phyloP scores from a whole-genome alignment of 2,888 invertebrate species.

The Morinoia aosen region DNA sequence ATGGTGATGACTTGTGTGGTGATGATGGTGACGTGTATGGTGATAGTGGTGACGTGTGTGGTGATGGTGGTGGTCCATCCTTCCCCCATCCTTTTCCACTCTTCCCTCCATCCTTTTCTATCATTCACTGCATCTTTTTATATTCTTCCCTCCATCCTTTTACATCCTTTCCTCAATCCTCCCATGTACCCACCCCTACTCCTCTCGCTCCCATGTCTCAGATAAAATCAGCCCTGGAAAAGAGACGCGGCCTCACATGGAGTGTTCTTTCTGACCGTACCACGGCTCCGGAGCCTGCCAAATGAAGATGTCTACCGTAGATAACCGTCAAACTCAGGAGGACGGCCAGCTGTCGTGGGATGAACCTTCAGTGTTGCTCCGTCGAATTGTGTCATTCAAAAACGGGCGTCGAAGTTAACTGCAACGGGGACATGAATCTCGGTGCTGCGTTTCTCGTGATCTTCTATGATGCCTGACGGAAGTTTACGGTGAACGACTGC shows the following conservation, averaged over 20 bases:
- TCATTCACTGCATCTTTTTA: not conserved
- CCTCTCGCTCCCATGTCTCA: not conserved
- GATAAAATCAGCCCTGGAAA: slow-evolving; percentile 47
- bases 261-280: not conserved
- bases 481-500: not conserved
- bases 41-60: too few species aligned
- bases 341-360: not conserved
- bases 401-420: not conserved
- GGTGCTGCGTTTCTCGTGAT: not conserved
- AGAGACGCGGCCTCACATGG: slow-evolving; percentile 15
- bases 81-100: not conserved
- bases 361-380: not conserved
- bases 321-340: not conserved
- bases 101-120: not conserved
- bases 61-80: not conserved
- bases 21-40: too few species aligned
- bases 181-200: not conserved
- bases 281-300: not conserved
- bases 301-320: slow-evolving; percentile 30
- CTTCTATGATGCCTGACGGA: not conserved
- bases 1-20: too few species aligned
- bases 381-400: not conserved
- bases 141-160: not conserved
- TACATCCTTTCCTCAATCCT: not conserved
- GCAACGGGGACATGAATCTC: not conserved